A percentile compares a stretch with the other conserved stretches of the same genome.
These are phyloP conservation scores for Diploptera punctata DNA, from an alignment of 2,888 invertebrate species.

Conservation along the genomic window DNA sequence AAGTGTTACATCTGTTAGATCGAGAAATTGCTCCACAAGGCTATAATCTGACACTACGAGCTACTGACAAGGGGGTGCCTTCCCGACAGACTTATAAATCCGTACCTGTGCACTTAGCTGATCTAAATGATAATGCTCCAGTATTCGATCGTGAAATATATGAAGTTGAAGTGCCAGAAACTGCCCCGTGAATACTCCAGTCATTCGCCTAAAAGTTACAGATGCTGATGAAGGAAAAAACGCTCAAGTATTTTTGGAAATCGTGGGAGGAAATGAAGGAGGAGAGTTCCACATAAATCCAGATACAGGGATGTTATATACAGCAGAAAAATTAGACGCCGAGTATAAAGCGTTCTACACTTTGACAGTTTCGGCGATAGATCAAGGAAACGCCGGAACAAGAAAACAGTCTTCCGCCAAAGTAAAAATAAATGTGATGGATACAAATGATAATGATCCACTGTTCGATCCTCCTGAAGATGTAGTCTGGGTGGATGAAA, in stretches of 20 bases:
- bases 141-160: conserved; percentile 87
- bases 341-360: conserved; percentile 85
- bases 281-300: conserved; percentile 87
- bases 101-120: conserved; percentile 80
- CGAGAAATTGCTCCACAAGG: conserved; percentile 80
- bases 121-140: conserved; percentile 85
- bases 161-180: conserved; percentile 87
- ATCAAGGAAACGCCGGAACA: conserved; percentile 83
- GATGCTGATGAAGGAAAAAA: conserved; percentile 86
- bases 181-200: conserved; percentile 85
- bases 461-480: conserved; percentile 76
- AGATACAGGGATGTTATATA: conserved; percentile 88
- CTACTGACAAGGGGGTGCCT: conserved; percentile 83
- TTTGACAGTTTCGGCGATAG: conserved; percentile 87
- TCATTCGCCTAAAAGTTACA: conserved; percentile 84
- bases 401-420: conserved; percentile 89
- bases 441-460: conserved; percentile 95
- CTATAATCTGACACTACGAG: conserved; percentile 87
- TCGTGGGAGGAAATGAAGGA: conserved; percentile 91
- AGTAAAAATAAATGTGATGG: conserved; percentile 86
- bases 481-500: conserved; percentile 82
- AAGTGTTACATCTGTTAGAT: conserved; percentile 77
- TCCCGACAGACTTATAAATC: conserved; percentile 79
- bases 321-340: conserved; percentile 81
- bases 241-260: conserved; percentile 84